Percentiles rank a stretch among this genome's conserved stretches.
Evolutionary conservation across 2,113 vertebrate genomes (phyloP).

Genomic region (Notarius lentiginosus): DNA sequence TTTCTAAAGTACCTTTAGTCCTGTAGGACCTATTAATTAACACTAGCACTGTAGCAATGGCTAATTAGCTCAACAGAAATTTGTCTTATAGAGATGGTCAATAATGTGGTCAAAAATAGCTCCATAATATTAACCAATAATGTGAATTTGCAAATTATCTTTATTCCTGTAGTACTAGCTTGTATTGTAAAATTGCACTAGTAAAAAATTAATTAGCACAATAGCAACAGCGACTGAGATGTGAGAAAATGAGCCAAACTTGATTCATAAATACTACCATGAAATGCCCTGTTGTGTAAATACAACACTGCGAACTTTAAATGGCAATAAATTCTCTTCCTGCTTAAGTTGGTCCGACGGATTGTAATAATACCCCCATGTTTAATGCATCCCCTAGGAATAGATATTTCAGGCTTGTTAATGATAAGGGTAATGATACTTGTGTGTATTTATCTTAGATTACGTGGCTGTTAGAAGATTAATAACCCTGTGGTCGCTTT

Average conservation of each 20-base stretch:
- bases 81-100: neutral
- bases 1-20: neutral
- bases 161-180: neutral
- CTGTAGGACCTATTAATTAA: neutral
- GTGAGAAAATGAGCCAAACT: neutral
- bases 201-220: neutral
- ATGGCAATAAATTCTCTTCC: slow-evolving; percentile 21
- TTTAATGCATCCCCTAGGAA: slow-evolving; percentile 55
- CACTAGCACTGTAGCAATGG: neutral
- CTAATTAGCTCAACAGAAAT: neutral
- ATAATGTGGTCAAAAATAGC: neutral
- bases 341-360: slow-evolving; percentile 26
- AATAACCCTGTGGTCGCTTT: slow-evolving; percentile 84
- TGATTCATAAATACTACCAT: neutral
- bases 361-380: slow-evolving; percentile 45
- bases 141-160: neutral
- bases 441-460: slow-evolving; percentile 81
- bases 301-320: neutral
- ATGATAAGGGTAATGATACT: slow-evolving; percentile 81
- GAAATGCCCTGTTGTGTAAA: neutral
- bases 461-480: slow-evolving; percentile 83
- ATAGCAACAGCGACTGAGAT: neutral
- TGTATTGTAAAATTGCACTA: neutral
- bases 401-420: slow-evolving; percentile 59
- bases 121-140: neutral